Conservation (phyloP, 1,140 invertebrate genomes). For the Protaetia brevitarsis region DNA sequence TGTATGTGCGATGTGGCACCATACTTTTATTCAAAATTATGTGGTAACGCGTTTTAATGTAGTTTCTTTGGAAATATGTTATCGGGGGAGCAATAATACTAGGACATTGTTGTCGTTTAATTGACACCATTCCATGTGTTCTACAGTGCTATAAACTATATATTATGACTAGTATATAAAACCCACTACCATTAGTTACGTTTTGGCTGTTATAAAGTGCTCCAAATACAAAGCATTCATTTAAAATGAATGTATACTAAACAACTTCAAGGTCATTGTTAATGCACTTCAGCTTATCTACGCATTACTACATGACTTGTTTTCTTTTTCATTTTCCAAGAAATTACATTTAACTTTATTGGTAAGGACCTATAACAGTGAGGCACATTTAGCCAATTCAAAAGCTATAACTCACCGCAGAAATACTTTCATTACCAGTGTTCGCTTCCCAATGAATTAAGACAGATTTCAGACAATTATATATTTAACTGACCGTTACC, state of each 20-base stretch:
- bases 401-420: too few species aligned
- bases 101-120: not conserved
- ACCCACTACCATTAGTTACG: not conserved
- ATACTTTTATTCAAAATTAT: too few species aligned
- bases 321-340: not conserved
- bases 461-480: not conserved
- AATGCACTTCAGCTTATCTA: conserved; percentile 1
- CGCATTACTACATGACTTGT: not conserved
- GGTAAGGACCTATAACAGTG: too few species aligned
- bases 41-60: too few species aligned
- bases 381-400: too few species aligned
- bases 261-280: conserved; percentile 7
- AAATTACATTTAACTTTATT: too few species aligned
- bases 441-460: too few species aligned
- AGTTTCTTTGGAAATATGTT: not conserved
- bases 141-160: not conserved
- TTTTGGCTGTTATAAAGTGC: not conserved
- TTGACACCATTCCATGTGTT: conserved; percentile 4
- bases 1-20: too few species aligned
- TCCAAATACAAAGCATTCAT: not conserved
- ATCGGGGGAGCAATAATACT: not conserved
- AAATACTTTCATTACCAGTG: not conserved
- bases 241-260: conserved; percentile 10
- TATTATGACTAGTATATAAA: not conserved
- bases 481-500: conserved; percentile 3